Evolutionary conservation across 1,140 invertebrate genomes (phyloP), one percentile per base, ranked within the genome.

Genomic region (Teleogryllus occipitalis): DNA sequence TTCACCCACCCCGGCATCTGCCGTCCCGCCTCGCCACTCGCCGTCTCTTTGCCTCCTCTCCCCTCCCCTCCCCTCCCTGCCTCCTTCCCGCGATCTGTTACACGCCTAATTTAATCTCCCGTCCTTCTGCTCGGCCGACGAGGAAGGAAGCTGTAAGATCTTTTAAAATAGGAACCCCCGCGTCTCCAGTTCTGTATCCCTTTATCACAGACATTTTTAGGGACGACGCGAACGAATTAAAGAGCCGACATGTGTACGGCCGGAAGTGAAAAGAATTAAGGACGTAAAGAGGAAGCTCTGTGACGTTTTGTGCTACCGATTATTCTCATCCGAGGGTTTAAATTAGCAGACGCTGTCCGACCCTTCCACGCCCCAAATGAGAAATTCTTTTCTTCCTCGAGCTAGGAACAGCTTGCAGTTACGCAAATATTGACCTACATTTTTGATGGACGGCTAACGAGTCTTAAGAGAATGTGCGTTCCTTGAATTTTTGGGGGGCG

Each of bases 121-220:
- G 54, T 7, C 54, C 54, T 65, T 65, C 54, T 65, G 54, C 54
- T 65, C 54, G 7, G 54, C 18, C 54, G 54, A 65, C 54, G 54
- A 65, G 54, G 54, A 65, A 65, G 54, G 54, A 65, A 65, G 54
- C 54, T 65, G 54, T 65, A 65, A 65, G 54, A 65, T 65, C 54
- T 65, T 65, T 65, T 65, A 65, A 65, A 65, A 65, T 65, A 65
- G 54, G 54, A 65, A 10, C 54, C 54, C 54, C 54, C 18, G 10
- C 54, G 54, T 18, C 54, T 18, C 54, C 54, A 65, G 54, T 65
- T 65, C 54, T 65, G 54, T 65, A 65, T 65, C 54, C 54, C 18
- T 65, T 65, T 65, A 65, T 65, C 54, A 14, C 54, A 65, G 54
- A 65, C 54, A 65, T 65, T 65, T 39, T 65, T 65, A 65, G 54